Evolutionary conservation across 1,140 invertebrate species (phyloP).

Genomic region (Conus betulinus): DNA sequence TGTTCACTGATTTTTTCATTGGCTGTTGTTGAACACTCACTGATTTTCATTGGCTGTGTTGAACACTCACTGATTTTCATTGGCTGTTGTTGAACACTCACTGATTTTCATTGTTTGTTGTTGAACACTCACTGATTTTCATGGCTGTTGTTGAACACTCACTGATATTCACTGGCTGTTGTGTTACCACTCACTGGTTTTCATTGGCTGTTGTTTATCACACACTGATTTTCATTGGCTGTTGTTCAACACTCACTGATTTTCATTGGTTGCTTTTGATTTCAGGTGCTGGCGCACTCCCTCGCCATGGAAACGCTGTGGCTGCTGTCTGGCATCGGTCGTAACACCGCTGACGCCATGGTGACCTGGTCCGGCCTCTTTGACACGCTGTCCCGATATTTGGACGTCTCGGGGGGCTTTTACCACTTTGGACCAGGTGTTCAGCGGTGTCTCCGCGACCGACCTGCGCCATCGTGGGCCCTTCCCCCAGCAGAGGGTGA

Average conservation of each 20-base stretch:
- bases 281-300: neutral
- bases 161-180: too few species aligned
- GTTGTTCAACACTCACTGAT: neutral
- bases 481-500: neutral
- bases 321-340: neutral
- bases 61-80: neutral
- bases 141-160: neutral
- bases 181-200: neutral
- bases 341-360: neutral
- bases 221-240: too few species aligned
- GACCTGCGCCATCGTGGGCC: neutral
- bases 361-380: neutral
- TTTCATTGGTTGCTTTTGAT: neutral
- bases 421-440: neutral
- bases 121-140: neutral
- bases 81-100: neutral
- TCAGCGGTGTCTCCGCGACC: neutral
- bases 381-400: neutral
- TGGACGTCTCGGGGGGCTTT: neutral
- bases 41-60: too few species aligned
- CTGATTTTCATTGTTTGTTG: neutral
- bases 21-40: neutral
- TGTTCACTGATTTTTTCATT: too few species aligned
- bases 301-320: neutral
- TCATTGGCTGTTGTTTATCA: neutral